Conservation (phyloP, 2,113 vertebrate species). For the Bubo blakistoni region DNA sequence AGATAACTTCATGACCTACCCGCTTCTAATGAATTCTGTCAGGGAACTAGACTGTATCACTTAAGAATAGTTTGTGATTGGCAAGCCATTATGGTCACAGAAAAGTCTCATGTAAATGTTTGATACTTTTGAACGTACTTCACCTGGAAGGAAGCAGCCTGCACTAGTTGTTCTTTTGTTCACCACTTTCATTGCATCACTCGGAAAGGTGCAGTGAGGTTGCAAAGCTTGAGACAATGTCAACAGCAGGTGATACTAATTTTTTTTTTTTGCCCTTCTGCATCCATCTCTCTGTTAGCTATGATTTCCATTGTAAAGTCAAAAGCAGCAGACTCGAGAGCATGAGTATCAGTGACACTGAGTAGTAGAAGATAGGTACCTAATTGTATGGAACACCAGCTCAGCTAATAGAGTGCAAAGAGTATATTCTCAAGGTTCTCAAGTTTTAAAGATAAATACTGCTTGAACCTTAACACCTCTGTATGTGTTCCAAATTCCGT, state of each 20-base stretch:
- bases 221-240: background rate
- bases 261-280: background rate
- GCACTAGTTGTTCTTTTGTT: background rate
- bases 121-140: background rate
- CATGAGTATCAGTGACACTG: background rate
- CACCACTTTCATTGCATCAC: background rate
- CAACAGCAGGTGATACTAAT: background rate
- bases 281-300: background rate
- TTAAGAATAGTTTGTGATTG: background rate
- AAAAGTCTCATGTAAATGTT: background rate
- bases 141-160: background rate
- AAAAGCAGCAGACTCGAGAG: background rate
- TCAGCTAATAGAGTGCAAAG: background rate
- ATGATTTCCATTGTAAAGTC: background rate
- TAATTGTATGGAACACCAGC: background rate
- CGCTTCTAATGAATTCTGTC: background rate
- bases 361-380: background rate
- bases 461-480: background rate
- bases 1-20: background rate
- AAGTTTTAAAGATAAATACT: background rate
- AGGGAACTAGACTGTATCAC: background rate
- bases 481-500: fast-evolving
- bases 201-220: background rate
- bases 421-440: background rate
- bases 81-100: background rate